Evolutionary conservation across 2,888 invertebrate species (phyloP).

Genomic region (Leucozona laternaria): DNA sequence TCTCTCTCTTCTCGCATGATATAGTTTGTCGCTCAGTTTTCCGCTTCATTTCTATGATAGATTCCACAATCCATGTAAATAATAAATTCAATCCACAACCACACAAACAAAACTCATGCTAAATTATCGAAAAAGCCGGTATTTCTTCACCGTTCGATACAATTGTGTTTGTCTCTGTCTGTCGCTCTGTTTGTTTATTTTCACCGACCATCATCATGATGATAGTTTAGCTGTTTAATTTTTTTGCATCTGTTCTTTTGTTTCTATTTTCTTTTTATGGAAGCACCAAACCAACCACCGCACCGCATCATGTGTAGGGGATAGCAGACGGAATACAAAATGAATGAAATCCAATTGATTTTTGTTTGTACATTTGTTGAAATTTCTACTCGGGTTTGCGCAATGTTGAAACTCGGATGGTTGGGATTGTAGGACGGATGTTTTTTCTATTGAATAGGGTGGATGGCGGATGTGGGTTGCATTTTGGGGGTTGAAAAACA

Average conservation of each 20-base stretch:
- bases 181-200: conserved; percentile 36
- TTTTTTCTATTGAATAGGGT: neutral
- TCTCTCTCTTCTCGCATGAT: conserved; percentile 33
- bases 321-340: conserved; percentile 17
- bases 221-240: conserved; percentile 9
- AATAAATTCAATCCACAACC: conserved; percentile 56
- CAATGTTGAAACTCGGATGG: conserved; percentile 4
- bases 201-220: neutral
- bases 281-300: neutral
- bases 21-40: conserved; percentile 50
- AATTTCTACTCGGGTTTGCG: conserved; percentile 17
- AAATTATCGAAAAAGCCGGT: conserved; percentile 65
- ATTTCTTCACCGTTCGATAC: conserved; percentile 44
- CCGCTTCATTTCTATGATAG: neutral
- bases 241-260: neutral
- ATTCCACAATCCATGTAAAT: conserved; percentile 31
- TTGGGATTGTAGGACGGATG: neutral
- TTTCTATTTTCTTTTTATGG: neutral
- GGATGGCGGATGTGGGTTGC: conserved; percentile 23
- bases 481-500: conserved; percentile 3
- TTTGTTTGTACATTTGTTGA: conserved; percentile 46
- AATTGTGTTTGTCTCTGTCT: conserved; percentile 22
- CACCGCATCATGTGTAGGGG: neutral
- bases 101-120: conserved; percentile 7
- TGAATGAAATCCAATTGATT: conserved; percentile 72